Base-by-base conservation (phyloP, 2,797 vertebrate genomes). In the Clarias fuscus region DNA sequence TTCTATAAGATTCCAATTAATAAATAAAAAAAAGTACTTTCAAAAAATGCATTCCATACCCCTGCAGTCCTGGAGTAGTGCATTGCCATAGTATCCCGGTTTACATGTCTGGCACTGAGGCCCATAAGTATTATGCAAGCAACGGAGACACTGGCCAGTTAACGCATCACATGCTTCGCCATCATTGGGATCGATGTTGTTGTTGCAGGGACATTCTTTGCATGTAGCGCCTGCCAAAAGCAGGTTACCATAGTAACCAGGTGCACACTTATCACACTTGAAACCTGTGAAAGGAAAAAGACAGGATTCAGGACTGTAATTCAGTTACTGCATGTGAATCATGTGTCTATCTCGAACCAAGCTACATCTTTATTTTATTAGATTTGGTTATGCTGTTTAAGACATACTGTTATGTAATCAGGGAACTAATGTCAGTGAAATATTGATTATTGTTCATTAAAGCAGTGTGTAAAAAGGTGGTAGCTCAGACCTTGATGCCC, bases 51-150 rank as follows among this genome's bases (percentile, higher is more conserved):
- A 24, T 27, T 56, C 14, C 27, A 17, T 85, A 85, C 97, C 96
- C 94, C 65, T 96, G 92, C 97, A 98, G 90, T 94, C 94, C 86
- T 95, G 96, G 85, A 87, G 70, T 37, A 95, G 62, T 4, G 97
- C 96, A 0, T 96, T 96, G 84, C 97, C 97, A 73, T 96, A 96
- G 91, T 96, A 96, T 24, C 97, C 97, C 0, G 94, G 95, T 91
- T 91, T 96, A 91, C 98, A 98, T 91, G 91, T 91, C 85, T 97
- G 94, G 90, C 97, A 99, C 72, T 79, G 90, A 8, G 90, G 59
- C 53, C 97, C 97, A 0, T 91, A 90, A 0, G 97, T 98, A 91
- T 97, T 94, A 92, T 96, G 89, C 64, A 97, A 93, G 91, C 97
- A 97, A 89, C 84, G 95, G 75, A 95, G 93, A 90, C 97, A 97